Percentiles rank a stretch among this genome's conserved stretches.
phyloP scores from a whole-genome alignment of 2,113 vertebrate species.

The Leptobrachium ailaonicum region DNA sequence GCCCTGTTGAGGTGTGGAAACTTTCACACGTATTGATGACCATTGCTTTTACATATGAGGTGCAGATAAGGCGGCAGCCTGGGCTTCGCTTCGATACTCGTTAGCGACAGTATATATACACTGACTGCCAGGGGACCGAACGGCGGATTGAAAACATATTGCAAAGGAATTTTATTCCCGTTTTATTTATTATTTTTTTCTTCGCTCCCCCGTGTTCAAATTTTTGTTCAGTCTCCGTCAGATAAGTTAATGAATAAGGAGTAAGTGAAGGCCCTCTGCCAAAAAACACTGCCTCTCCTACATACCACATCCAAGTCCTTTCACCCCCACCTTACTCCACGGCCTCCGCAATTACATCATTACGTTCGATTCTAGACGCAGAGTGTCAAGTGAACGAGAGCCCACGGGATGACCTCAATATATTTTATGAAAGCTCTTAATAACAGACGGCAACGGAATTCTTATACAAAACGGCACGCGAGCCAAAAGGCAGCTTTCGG shows the following conservation, averaged over 20 bases:
- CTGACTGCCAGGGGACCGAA: background rate
- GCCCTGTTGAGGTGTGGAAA: too few relatives aligned
- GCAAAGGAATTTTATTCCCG: background rate
- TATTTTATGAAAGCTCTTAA: background rate
- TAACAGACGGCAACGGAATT: background rate
- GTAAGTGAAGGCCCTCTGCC: background rate
- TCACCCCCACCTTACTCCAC: background rate
- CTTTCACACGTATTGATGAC: too few relatives aligned
- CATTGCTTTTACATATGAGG: background rate
- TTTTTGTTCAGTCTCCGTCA: background rate
- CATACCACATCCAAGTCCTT: background rate
- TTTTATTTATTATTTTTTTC: background rate
- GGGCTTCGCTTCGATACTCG: background rate
- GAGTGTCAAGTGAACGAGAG: background rate
- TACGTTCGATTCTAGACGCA: background rate
- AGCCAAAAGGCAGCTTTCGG: slow-evolving; percentile 6
- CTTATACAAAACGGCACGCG: background rate
- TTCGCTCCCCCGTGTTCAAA: background rate
- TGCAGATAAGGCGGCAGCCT: background rate
- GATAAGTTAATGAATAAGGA: background rate
- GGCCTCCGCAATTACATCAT: background rate
- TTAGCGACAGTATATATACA: background rate
- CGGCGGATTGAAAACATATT: background rate
- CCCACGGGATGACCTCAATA: background rate
- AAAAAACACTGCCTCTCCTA: background rate